Evolutionary conservation across 64 coral and sea anemone species (phyloP).

Genomic region (Pachyseris speciosa): DNA sequence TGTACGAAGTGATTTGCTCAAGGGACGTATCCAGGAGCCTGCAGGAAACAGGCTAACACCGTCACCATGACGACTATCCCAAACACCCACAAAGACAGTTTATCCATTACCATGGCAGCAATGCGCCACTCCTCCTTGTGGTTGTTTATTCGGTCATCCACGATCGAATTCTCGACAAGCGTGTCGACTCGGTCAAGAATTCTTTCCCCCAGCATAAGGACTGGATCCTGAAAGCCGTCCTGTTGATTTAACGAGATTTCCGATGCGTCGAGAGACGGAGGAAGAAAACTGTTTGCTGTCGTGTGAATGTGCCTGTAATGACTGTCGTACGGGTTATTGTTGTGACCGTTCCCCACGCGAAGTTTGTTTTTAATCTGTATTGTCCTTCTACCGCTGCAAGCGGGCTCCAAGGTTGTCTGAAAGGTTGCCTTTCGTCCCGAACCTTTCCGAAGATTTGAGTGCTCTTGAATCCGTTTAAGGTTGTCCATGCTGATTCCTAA

Average conservation of each 20-base stretch:
- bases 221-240: constrained; percentile 34
- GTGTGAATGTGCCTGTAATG: constrained; percentile 4
- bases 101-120: constrained; percentile 98
- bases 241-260: constrained; percentile 24
- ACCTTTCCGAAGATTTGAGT: constrained; percentile 55
- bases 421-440: constrained; percentile 17
- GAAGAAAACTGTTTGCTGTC: neutral
- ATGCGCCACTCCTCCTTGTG: constrained; percentile 97
- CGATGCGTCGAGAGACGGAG: neutral
- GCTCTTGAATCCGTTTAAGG: constrained; percentile 74
- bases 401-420: neutral
- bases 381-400: neutral
- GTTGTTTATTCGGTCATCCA: constrained; percentile 82
- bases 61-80: constrained; percentile 75
- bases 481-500: constrained; percentile 93
- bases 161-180: constrained; percentile 85
- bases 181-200: constrained; percentile 81
- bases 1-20: neutral
- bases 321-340: constrained; percentile 26
- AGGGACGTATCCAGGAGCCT: constrained; percentile 89
- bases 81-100: constrained; percentile 92
- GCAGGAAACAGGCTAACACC: constrained; percentile 76
- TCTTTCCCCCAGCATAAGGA: constrained; percentile 67
- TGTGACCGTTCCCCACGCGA: neutral
- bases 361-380: constrained; percentile 3